Conservation (phyloP, 2,888 invertebrate genomes). For the Hemaris fuciformis region DNA sequence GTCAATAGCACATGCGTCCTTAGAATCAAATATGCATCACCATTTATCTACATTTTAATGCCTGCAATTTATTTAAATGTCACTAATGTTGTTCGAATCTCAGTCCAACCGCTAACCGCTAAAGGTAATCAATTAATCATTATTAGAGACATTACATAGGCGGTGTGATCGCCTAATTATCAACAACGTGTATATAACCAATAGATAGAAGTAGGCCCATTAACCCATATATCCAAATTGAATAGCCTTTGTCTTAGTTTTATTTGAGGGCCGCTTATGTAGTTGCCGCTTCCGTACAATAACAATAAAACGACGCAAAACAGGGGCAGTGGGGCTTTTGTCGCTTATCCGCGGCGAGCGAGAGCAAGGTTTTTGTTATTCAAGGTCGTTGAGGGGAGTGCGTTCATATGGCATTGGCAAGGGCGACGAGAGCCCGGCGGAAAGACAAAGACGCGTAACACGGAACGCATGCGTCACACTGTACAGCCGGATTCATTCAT, state of each 20-base stretch:
- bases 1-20: background rate
- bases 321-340: background rate
- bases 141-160: background rate
- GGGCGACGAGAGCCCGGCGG: constrained; percentile 24
- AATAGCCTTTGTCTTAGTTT: constrained; percentile 6
- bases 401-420: constrained; percentile 24
- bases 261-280: constrained; percentile 11
- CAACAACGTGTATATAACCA: background rate
- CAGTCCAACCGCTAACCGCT: constrained; percentile 16
- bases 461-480: constrained; percentile 49
- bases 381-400: constrained; percentile 26
- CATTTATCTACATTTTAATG: constrained; percentile 24
- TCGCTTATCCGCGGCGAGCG: background rate
- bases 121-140: background rate
- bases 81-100: constrained; percentile 35
- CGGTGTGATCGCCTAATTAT: background rate
- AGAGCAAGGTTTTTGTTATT: background rate
- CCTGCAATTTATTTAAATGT: background rate
- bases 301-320: background rate
- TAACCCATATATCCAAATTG: constrained; percentile 10
- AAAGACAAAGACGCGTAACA: constrained; percentile 30
- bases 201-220: constrained; percentile 10
- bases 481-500: background rate
- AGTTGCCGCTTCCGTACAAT: background rate
- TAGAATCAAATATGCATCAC: background rate